A percentile compares a stretch with the other conserved stretches of the same genome.
phyloP scores from a whole-genome alignment of 2,113 vertebrate genomes.

The Actenoides hombroni region DNA sequence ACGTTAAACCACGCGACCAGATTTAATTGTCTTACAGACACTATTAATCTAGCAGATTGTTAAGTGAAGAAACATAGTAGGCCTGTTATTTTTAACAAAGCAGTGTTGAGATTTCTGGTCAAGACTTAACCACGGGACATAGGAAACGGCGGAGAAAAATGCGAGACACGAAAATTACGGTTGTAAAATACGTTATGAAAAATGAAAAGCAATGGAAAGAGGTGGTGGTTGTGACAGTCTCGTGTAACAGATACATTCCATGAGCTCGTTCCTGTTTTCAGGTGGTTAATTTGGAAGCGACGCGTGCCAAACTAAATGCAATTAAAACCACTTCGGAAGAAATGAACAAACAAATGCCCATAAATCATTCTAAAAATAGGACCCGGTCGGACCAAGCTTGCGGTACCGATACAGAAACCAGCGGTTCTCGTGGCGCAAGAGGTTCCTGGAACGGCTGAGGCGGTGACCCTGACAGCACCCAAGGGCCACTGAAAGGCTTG shows the following conservation, averaged over 20 bases:
- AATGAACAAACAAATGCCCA: not conserved
- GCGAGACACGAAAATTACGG: not conserved
- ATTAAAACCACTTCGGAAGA: not conserved
- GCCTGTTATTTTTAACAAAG: slow-evolving; percentile 26
- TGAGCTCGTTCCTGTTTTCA: not conserved
- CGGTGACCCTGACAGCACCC: not conserved
- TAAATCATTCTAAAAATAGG: not conserved
- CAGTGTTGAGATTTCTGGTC: not conserved
- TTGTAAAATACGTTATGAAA: slow-evolving; percentile 9
- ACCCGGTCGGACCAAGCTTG: not conserved
- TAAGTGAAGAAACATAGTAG: slow-evolving; percentile 1
- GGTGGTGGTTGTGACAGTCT: not conserved
- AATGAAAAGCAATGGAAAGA: not conserved
- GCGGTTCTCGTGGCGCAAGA: not conserved
- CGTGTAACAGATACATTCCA: not conserved
- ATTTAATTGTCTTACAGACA: slow-evolving; percentile 41
- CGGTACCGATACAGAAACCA: not conserved
- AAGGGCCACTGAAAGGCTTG: not conserved
- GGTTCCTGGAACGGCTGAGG: not conserved
- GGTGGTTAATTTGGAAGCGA: not conserved
- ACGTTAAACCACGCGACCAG: not conserved
- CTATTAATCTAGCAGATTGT: not conserved
- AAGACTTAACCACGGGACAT: not conserved
- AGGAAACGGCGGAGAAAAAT: not conserved
- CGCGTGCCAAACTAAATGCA: not conserved